Evolutionary conservation across 2,113 vertebrate genomes (phyloP), one percentile per base, ranked within the genome.

Genomic region (Spea bombifrons): DNA sequence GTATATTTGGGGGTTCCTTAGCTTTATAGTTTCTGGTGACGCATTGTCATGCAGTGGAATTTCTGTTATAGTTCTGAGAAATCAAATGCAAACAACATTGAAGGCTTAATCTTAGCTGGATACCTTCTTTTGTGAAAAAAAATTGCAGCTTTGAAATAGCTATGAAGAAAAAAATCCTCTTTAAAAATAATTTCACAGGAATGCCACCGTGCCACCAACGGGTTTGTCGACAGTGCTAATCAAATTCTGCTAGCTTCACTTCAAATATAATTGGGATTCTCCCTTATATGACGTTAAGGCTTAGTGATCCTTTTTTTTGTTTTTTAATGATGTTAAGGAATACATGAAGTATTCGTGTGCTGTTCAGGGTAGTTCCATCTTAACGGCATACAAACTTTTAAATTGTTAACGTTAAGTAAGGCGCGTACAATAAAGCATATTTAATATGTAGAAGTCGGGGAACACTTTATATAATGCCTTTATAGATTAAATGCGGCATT

Each of bases 141-240:
- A 84, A 84, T 86, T 85, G 75, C 67, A 78, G 66, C 72, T 73
- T 50, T 74, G 81, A 83, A 78, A 82, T 82, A 57, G 3, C 68
- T 84, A 75, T 67, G 52, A 0, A 17, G 68, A 66, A 71, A 30
- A 30, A 30, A 66, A 66, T 78, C 15, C 53, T 7, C 8, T 30
- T 10, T 16, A 65, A n/a, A 49, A 75, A 75, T 71, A 75, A 50
- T 75, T 65, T 16, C 12, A 78, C 84, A 75, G 81, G 84, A 85
- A 83, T 84, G 5, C 82, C 66, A 12, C 5, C 72, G 44, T 78
- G 86, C 71, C 0, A 52, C 76, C 0, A 4, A 73, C 68, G 80
- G 81, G 1, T 0, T n/a, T 50, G 59, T 81, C 71, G 78, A 8
- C n/a, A 50, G 50, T 75, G 67, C 52, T 84, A 83, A 46, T 17